Conservation (phyloP, 2,797 vertebrate genomes). For the Eulemur coronatus region DNA sequence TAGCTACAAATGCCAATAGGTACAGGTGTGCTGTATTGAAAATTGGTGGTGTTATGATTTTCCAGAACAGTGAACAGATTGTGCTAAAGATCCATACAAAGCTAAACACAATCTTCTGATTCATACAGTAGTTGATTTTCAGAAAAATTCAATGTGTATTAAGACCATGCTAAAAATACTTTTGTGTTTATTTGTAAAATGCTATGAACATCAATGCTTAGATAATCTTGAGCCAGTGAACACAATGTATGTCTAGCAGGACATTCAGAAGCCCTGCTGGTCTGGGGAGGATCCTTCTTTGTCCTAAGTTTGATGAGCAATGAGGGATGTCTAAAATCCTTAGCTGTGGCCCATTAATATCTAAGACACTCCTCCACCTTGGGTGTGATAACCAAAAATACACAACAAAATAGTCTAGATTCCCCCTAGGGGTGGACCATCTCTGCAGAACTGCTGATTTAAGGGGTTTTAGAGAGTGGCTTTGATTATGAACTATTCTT, state of each 20-base stretch:
- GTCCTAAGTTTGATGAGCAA: background rate
- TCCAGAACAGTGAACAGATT: background rate
- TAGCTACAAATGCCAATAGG: background rate
- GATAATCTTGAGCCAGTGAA: background rate
- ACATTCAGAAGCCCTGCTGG: background rate
- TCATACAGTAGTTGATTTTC: background rate
- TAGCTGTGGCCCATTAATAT: background rate
- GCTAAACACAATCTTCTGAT: background rate
- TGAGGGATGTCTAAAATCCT: background rate
- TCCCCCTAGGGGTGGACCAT: background rate
- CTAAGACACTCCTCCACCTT: background rate
- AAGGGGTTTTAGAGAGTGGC: background rate
- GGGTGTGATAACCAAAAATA: background rate
- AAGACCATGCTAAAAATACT: background rate
- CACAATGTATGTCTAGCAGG: background rate
- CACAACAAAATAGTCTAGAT: background rate
- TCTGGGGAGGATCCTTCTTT: background rate
- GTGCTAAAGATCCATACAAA: background rate
- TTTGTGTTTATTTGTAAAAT: conserved; percentile 17
- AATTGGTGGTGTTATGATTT: background rate
- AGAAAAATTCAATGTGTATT: background rate
- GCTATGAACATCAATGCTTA: background rate
- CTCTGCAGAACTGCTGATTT: background rate
- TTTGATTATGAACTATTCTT: background rate
- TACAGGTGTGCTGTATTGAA: background rate